Percentiles rank a stretch among this genome's conserved stretches.
Evolutionary conservation across 2,888 invertebrate genomes (phyloP).

Genomic region (Alcis repandata): DNA sequence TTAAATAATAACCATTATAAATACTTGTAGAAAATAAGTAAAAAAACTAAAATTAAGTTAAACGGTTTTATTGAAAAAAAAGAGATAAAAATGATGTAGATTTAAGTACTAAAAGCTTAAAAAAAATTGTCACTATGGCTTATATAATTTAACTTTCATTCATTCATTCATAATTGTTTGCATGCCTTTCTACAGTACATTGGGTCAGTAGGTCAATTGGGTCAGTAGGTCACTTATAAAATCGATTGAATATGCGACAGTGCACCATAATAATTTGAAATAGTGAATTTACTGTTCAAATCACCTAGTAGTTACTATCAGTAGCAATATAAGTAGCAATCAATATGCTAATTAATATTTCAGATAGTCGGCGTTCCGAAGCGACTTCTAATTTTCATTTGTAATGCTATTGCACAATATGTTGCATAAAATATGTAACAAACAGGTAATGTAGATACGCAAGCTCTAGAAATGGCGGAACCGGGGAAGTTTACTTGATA

Average conservation of each 20-base stretch:
- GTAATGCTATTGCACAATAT: slow-evolving; percentile 23
- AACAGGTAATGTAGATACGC: slow-evolving; percentile 10
- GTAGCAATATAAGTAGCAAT: too few relatives aligned
- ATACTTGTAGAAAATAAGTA: too few relatives aligned
- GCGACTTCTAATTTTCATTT: background rate
- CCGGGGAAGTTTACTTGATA: slow-evolving; percentile 9
- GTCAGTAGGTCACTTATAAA: slow-evolving; percentile 46
- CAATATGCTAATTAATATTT: background rate
- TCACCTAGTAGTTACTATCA: too few relatives aligned
- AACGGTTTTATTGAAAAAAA: too few relatives aligned
- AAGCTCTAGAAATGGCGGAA: background rate
- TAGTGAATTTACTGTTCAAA: background rate
- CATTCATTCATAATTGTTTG: too few relatives aligned
- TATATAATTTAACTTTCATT: too few relatives aligned
- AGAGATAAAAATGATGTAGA: too few relatives aligned
- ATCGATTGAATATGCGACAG: slow-evolving; percentile 22
- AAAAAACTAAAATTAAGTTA: too few relatives aligned
- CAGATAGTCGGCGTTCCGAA: background rate
- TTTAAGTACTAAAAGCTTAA: too few relatives aligned
- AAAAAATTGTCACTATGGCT: too few relatives aligned
- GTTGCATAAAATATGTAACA: slow-evolving; percentile 24
- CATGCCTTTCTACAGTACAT: background rate
- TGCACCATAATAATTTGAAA: slow-evolving; percentile 24
- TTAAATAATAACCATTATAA: too few relatives aligned
- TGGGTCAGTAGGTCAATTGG: too few relatives aligned